Evolutionary conservation across 2,113 vertebrate genomes (phyloP).

Genomic region (Mobula hypostoma): DNA sequence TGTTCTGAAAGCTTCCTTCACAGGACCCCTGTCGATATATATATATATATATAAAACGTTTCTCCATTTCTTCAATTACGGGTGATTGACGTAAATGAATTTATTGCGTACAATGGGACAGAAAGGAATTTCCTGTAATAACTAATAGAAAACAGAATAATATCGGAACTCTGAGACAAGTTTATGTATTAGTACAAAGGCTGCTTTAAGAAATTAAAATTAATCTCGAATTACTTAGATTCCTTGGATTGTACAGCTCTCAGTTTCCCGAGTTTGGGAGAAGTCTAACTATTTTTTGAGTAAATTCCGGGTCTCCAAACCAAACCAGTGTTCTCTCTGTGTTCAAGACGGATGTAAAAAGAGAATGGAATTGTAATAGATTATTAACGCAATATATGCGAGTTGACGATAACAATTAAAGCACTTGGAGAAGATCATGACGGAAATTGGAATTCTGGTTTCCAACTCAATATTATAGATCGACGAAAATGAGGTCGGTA

Average conservation of each 20-base stretch:
- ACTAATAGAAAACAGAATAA: not conserved
- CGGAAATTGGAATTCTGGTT: constrained; percentile 1
- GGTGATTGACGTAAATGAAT: not conserved
- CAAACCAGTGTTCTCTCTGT: not conserved
- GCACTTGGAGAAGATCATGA: not conserved
- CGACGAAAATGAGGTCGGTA: constrained; percentile 2
- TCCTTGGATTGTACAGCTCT: not conserved
- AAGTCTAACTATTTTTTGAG: not conserved
- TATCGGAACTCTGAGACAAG: not conserved
- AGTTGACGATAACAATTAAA: not conserved
- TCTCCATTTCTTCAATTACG: not conserved
- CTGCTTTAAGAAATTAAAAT: not conserved
- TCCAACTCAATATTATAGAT: constrained; percentile 19
- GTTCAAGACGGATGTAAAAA: not conserved
- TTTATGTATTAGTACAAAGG: not conserved
- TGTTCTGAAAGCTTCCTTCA: not conserved
- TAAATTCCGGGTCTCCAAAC: not conserved
- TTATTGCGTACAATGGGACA: not conserved
- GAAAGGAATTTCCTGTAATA: not conserved
- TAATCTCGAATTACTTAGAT: not conserved
- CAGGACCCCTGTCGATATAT: constrained; percentile 25
- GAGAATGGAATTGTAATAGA: not conserved
- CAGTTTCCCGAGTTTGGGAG: not conserved
- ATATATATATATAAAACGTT: not conserved
- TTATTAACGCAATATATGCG: not conserved